A percentile compares a stretch with the other conserved stretches of the same genome.
These are phyloP conservation scores for Cathartes aura DNA, from an alignment of 2,113 vertebrate species.

Conservation along the genomic window DNA sequence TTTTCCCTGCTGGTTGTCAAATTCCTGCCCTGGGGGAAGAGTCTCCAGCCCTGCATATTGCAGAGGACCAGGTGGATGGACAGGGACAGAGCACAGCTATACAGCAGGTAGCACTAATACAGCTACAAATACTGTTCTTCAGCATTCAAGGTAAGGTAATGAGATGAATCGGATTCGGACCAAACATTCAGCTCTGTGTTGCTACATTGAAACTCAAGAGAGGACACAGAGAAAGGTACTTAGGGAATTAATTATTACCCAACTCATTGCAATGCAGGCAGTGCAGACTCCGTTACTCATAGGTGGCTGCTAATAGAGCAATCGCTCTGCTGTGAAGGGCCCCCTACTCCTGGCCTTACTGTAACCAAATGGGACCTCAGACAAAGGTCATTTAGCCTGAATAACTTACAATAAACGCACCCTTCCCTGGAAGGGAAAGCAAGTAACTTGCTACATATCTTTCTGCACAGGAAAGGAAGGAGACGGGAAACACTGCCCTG, in stretches of 20 bases:
- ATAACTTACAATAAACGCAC: not conserved
- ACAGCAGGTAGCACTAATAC: not conserved
- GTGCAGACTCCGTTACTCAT: not conserved
- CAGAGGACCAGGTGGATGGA: accelerated
- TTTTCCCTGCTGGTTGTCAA: not conserved
- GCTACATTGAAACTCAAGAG: not conserved
- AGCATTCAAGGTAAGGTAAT: not conserved
- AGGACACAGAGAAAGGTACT: not conserved
- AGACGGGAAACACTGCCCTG: accelerated
- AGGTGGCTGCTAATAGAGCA: not conserved
- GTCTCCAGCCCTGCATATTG: not conserved
- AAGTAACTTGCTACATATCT: not conserved
- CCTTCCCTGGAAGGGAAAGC: not conserved
- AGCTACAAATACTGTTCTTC: not conserved
- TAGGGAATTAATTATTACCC: not conserved
- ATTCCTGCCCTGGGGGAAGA: not conserved
- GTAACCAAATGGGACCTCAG: not conserved
- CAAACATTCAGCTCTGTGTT: not conserved
- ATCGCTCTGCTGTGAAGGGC: not conserved
- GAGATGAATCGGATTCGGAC: not conserved
- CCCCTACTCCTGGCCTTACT: not conserved
- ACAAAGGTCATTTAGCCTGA: not conserved
- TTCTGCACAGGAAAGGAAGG: not conserved
- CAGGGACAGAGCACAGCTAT: not conserved
- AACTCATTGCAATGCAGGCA: not conserved